A percentile compares a stretch with the other conserved stretches of the same genome.
These are phyloP conservation scores for Pseudomugil tenellus DNA, from an alignment of 2,797 vertebrate species.

Conservation along the genomic window DNA sequence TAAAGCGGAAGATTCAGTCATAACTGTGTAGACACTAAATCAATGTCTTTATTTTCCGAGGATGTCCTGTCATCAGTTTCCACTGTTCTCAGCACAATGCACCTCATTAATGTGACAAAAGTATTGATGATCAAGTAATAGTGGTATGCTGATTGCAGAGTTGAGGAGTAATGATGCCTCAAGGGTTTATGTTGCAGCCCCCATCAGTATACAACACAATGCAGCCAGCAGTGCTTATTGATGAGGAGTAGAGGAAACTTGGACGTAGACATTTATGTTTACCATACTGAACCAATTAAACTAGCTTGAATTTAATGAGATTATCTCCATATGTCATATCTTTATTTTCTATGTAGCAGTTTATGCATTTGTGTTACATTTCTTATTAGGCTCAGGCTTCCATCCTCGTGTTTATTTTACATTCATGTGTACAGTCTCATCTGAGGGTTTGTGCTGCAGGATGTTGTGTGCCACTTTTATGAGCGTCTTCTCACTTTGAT, in stretches of 20 bases:
- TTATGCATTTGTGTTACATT: conserved; percentile 44
- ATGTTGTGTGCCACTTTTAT: neutral
- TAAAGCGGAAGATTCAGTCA: conserved; percentile 2
- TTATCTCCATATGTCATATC: conserved; percentile 15
- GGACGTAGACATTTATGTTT: neutral
- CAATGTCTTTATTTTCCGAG: conserved; percentile 15
- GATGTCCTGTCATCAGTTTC: conserved; percentile 31
- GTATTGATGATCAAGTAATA: conserved; percentile 25
- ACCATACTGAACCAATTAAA: conserved; percentile 1
- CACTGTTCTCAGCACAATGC: conserved; percentile 38
- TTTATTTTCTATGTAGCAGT: conserved; percentile 13
- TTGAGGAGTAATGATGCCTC: conserved; percentile 20
- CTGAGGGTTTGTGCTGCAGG: conserved; percentile 14
- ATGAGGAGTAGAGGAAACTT: neutral
- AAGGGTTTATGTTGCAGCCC: conserved; percentile 16
- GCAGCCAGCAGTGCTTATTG: conserved; percentile 3
- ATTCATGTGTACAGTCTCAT: conserved; percentile 12
- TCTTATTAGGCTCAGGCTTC: conserved; percentile 34
- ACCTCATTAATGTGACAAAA: conserved; percentile 43
- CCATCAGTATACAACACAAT: conserved; percentile 15
- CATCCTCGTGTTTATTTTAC: conserved; percentile 20
- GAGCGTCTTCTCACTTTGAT: conserved; percentile 49
- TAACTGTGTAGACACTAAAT: neutral
- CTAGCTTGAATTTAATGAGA: conserved; percentile 2
- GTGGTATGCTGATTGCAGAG: conserved; percentile 13